Base-by-base conservation (phyloP, 1,140 invertebrate genomes). In the Drosophila kanapiae region DNA sequence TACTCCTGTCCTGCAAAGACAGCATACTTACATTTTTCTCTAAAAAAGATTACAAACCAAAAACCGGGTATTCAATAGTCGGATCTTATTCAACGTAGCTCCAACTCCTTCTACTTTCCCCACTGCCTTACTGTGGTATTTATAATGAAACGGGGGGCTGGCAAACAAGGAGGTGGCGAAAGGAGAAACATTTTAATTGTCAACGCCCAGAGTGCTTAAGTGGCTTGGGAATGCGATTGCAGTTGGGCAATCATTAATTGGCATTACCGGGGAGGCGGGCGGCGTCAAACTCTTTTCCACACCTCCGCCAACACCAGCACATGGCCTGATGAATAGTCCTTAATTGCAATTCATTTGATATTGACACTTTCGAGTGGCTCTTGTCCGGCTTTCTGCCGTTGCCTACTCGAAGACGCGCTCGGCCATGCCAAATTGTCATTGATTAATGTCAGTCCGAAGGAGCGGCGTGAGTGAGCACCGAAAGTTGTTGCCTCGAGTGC, bases 321-420 rank as follows among this genome's bases (percentile, higher is more conserved):
- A 75, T 62, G 45, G 60, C 70, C 74, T 83, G 80, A 82, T 75
- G 80, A 78, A 82, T 83, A 83, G 65, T 75, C 61, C 81, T 83
- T 83, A 83, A 84, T 84, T 84, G 81, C 77, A 80, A 80, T 84
- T 80, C 81, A 84, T 84, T 84, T 85, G 82, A 84, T 85, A 84
- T 84, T 84, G 82, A 85, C 82, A 84, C 82, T 84, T 80, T 78
- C 72, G 63, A 84, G 82, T 74, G 61, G 59, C 53, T 57, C 42
- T 56, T 53, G 49, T 38, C 37, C 38, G 47, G 40, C 37, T 40
- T 53, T 45, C 42, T 59, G 72, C 29, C 67, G 47, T 18, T 71
- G 49, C 43, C 47, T 74, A 80, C 78, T 80, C 40, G 62, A 80
- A 75, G 70, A 75, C 69, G 69, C 70, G 80, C 49, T 70, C 74